Evolutionary conservation across 2,113 vertebrate species (phyloP).

Genomic region (Cochlearius cochlearius): DNA sequence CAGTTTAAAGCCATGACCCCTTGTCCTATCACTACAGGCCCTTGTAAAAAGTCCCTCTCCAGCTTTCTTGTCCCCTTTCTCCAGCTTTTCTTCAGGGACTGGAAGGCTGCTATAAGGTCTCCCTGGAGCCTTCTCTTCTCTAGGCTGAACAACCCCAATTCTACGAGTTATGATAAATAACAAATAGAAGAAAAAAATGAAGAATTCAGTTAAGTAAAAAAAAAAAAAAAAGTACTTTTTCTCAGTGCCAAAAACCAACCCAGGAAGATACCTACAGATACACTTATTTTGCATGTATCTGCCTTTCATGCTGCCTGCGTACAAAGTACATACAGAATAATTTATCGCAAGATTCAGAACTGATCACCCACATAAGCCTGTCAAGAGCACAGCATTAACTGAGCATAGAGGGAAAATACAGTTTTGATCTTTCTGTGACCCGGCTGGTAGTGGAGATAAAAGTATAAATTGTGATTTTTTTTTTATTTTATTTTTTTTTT

Average conservation of each 20-base stretch:
- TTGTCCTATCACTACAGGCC: no score
- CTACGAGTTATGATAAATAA: neutral
- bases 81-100: no score
- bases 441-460: neutral
- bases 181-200: neutral
- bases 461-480: neutral
- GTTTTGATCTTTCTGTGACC: neutral
- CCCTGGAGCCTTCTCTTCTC: no score
- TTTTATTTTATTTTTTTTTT: neutral
- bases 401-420: neutral
- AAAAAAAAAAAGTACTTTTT: neutral
- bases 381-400: neutral
- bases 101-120: no score
- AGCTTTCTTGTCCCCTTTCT: no score
- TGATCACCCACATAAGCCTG: neutral
- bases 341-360: neutral
- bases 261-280: neutral
- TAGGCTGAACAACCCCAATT: neutral
- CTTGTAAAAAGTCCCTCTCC: no score
- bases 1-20: no score
- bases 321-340: neutral
- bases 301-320: neutral
- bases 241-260: neutral
- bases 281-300: neutral
- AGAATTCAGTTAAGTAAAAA: neutral